Base-by-base conservation (phyloP, 2,113 vertebrate species). In the Parotia lawesii region DNA sequence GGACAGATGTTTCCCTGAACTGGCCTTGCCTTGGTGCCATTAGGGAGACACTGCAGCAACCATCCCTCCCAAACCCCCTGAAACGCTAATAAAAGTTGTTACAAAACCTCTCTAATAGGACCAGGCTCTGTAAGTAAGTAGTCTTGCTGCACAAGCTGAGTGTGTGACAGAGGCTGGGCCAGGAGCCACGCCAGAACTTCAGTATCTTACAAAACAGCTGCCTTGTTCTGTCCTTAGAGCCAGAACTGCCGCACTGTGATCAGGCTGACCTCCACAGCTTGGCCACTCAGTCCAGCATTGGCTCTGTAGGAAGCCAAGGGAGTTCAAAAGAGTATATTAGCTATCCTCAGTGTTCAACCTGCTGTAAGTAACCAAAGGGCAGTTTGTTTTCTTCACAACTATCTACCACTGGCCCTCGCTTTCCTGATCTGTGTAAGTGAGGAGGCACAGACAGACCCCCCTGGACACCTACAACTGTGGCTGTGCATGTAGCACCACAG, bases 1-100 rank as follows among this genome's bases (percentile, higher is more conserved):
- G 60, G 88, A 79, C 15, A 77, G 90, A 44, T 93, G 88, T 87
- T 78, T 88, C 95, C 93, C 94, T 96, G 92, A 95, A 93, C 69
- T 80, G 64, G 82, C 89, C 85, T 93, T 86, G 80, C 67, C 51
- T 86, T 19, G 31, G 29, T 66, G 87, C 74, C 29, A 0, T 45
- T 24, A 17, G 71, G 89, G 88, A 91, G 85, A 42, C 61, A 42
- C 44, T 81, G 61, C 51, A 94, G 78, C 89, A 71, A 47, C 51
- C 60, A 60, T 31, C 57, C 67, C 58, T 85, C 87, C 84, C 54
- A 76, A 76, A 48, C 45, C 44, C 74, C 60, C 91, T 57, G 69
- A 87, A 85, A 89, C 9, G 35, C 87, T 94, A 62, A 77, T 57
- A 94, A 27, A 78, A 90, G 86, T 89, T 89, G 53, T 86, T 89